A percentile compares a stretch with the other conserved stretches of the same genome.
Conservation (phyloP, 2,888 invertebrate species). For the Hybos culiciformis region DNA sequence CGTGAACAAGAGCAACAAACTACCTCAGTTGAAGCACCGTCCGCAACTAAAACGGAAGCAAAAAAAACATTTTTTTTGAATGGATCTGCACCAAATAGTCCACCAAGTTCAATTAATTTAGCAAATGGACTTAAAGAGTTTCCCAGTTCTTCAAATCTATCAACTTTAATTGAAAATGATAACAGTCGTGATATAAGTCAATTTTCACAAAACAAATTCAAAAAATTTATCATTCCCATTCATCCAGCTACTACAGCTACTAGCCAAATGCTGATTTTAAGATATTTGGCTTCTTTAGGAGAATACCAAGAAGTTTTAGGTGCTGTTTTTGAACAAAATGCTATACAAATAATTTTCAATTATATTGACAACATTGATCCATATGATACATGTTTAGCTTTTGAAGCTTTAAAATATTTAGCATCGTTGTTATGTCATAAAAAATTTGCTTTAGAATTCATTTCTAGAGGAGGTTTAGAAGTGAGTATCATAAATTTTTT, state of each 20-base stretch:
- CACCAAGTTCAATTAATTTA: conserved; percentile 19
- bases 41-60: conserved; percentile 24
- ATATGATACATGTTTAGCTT: conserved; percentile 81
- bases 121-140: conserved; percentile 16
- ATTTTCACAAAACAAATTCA: conserved; percentile 22
- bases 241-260: conserved; percentile 80
- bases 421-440: conserved; percentile 93
- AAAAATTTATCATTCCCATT: conserved; percentile 53
- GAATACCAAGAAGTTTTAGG: conserved; percentile 94
- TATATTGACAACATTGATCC: conserved; percentile 83
- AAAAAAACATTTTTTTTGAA: conserved; percentile 25
- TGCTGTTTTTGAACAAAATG: conserved; percentile 86
- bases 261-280: conserved; percentile 80
- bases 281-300: conserved; percentile 92
- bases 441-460: conserved; percentile 94
- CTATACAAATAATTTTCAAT: conserved; percentile 75
- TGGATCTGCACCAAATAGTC: conserved; percentile 30
- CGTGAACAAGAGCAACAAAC: conserved; percentile 6
- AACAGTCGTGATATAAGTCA: conserved; percentile 24
- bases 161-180: conserved; percentile 27
- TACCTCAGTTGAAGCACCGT: conserved; percentile 10
- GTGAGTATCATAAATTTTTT: conserved; percentile 31
- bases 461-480: conserved; percentile 75
- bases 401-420: conserved; percentile 91
- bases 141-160: conserved; percentile 28